Percentiles rank a stretch among this genome's conserved stretches.
These are phyloP conservation scores for Augochlorella aurata DNA, from an alignment of 2,888 invertebrate genomes.

Conservation along the genomic window DNA sequence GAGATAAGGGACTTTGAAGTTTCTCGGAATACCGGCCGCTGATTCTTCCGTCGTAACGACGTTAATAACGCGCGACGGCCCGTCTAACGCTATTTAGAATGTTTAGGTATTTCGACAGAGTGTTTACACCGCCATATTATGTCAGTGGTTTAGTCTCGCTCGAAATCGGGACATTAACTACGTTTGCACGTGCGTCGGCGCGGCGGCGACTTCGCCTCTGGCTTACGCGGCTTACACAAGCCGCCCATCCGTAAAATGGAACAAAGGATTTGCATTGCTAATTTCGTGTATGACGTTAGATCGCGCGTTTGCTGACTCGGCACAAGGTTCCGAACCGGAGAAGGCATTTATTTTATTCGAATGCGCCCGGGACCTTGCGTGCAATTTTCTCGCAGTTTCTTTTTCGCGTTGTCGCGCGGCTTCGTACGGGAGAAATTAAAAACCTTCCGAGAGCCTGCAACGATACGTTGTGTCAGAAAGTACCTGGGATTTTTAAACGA, in stretches of 20 bases:
- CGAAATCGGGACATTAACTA: slow-evolving; percentile 65
- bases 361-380: background rate
- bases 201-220: slow-evolving; percentile 52
- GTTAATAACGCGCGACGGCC: slow-evolving; percentile 38
- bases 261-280: slow-evolving; percentile 68
- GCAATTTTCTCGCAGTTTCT: too few relatives aligned
- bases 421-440: background rate
- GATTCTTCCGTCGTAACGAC: slow-evolving; percentile 39
- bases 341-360: slow-evolving; percentile 34
- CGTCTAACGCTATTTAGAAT: slow-evolving; percentile 37
- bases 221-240: slow-evolving; percentile 62
- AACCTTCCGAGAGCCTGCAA: background rate
- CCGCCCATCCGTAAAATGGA: slow-evolving; percentile 64
- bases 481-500: too few relatives aligned
- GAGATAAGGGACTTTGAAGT: background rate
- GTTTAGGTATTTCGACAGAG: slow-evolving; percentile 51
- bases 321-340: slow-evolving; percentile 46
- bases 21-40: background rate
- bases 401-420: background rate
- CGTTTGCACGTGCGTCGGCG: slow-evolving; percentile 57
- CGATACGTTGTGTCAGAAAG: background rate
- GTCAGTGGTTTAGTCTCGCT: slow-evolving; percentile 58
- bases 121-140: slow-evolving; percentile 63
- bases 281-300: slow-evolving; percentile 54
- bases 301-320: slow-evolving; percentile 51